Evolutionary conservation across 2,113 vertebrate species (phyloP), one percentile per base, ranked within the genome.

Genomic region (Octodon degus): DNA sequence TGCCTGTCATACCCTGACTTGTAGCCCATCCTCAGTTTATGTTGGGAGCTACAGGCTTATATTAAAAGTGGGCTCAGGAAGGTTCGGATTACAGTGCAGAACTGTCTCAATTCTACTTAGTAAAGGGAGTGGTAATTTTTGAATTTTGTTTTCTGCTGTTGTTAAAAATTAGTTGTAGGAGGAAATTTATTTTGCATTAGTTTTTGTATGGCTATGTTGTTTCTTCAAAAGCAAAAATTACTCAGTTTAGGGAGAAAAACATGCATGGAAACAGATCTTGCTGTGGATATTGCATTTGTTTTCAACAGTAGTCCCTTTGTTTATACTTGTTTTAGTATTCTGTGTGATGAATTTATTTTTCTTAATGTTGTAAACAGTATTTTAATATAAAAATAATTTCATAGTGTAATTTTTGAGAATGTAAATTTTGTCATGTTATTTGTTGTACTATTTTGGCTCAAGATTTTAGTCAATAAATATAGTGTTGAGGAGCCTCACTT

Each of bases 91-190:
- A 65, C n/a, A n/a, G 60, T 32, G 47, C 47, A 58, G 34, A 92
- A 58, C 40, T 70, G 25, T 68, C 95, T 74, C n/a, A 25, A 37
- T 34, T 67, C 47, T 17, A 25, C n/a, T 85, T 74, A 86, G 53
- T 37, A 84, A 93, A 77, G 43, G 13, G 90, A 60, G 34, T 86
- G 30, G 70, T 79, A 50, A 79, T 81, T 83, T 34, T 95, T 87
- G 7, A 2, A 87, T 93, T 91, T 40, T 68, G 34, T 95, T 53
- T 2, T 86, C 47, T 90, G 32, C 40, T 84, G 25, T 58, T 89
- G 67, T 94, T 94, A 91, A 93, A 97, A 96, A 76, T 77, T 62
- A 96, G 76, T 77, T 67, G 63, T 83, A 50, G 17, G 34, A 19
- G 8, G 30, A 40, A 30, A 34, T 85, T 20, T 82, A 5, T 87